phyloP scores from a whole-genome alignment of 2,797 vertebrate species.

The Sebastiscus albofasciatus region DNA sequence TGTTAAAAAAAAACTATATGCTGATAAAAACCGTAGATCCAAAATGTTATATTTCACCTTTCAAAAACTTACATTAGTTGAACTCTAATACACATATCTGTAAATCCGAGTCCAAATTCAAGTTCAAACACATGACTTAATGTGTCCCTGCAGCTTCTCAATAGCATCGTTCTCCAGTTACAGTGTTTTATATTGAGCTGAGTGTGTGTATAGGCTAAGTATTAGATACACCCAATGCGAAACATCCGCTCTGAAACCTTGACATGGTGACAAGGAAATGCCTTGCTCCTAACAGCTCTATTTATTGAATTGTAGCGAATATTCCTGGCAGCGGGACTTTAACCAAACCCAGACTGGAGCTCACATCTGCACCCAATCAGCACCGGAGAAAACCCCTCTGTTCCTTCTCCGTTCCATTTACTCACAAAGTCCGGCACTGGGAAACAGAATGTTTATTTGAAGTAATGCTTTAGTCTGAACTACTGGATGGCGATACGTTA shows the following conservation, averaged over 20 bases:
- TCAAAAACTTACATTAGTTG: background rate
- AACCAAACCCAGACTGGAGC: constrained; percentile 82
- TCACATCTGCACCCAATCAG: constrained; percentile 86
- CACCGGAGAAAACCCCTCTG: constrained; percentile 71
- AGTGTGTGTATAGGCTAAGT: constrained; percentile 13
- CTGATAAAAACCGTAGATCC: background rate
- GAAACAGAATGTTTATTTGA: constrained; percentile 85
- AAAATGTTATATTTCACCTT: background rate
- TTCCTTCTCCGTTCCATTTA: constrained; percentile 79
- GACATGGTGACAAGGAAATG: constrained; percentile 82
- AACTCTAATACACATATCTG: background rate
- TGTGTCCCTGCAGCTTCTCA: background rate
- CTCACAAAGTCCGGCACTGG: constrained; percentile 75
- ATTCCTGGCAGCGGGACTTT: constrained; percentile 82
- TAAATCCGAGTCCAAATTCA: background rate
- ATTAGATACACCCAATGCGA: constrained; percentile 52
- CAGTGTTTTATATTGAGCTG: constrained; percentile 25
- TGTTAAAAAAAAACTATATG: background rate
- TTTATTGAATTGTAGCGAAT: constrained; percentile 85
- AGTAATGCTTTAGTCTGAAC: constrained; percentile 81
- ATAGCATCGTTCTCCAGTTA: constrained; percentile 2
- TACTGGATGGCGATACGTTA: constrained; percentile 75
- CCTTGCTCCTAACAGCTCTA: constrained; percentile 81
- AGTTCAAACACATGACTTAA: background rate
- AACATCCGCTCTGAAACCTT: constrained; percentile 73